Conservation (phyloP, 2,113 vertebrate genomes). For the Microcebus griseorufus region DNA sequence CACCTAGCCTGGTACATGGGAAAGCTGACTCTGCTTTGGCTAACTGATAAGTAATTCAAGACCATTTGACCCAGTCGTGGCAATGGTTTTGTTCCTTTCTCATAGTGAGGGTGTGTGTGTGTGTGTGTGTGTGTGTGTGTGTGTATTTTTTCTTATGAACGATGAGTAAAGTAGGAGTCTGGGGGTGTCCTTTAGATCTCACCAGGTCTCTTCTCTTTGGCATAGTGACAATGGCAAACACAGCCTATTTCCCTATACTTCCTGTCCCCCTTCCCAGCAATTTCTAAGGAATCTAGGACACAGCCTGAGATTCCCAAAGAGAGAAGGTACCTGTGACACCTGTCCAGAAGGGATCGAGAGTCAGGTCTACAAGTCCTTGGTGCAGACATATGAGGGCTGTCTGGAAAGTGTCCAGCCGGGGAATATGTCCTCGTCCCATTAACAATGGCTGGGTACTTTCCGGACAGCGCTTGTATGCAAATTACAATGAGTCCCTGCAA, state of each 20-base stretch:
- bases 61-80: not conserved
- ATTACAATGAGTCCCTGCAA: constrained; percentile 11
- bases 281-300: not conserved
- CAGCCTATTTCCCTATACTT: not conserved
- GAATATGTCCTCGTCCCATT: too few species aligned
- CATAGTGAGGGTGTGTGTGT: not conserved
- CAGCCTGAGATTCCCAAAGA: not conserved
- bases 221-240: not conserved
- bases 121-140: not conserved
- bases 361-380: constrained; percentile 33
- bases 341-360: constrained; percentile 37
- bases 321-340: not conserved
- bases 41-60: not conserved
- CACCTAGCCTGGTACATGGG: too few species aligned
- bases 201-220: not conserved
- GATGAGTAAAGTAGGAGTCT: not conserved
- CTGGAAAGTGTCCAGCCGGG: too few species aligned
- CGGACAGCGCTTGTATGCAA: not conserved
- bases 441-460: too few species aligned
- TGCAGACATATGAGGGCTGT: constrained; percentile 1
- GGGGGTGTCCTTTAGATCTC: not conserved
- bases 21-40: not conserved
- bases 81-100: not conserved
- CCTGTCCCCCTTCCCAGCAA: not conserved
- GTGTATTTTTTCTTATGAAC: not conserved